These are phyloP conservation scores for Physocephala rufipes DNA, from an alignment of 2,888 invertebrate species.

Conservation along the genomic window DNA sequence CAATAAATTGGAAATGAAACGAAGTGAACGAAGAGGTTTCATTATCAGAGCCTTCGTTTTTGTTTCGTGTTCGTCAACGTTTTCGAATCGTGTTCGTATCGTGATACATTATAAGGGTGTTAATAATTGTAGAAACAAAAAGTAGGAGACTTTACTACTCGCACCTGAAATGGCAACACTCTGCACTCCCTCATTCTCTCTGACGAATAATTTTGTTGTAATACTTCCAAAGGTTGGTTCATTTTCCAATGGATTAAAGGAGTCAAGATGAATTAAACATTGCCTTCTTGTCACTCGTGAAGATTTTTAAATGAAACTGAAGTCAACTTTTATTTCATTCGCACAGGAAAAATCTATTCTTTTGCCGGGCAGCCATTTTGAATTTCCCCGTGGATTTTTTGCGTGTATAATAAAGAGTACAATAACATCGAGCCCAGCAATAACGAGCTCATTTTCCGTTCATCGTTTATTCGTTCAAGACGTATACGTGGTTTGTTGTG, in stretches of 20 bases:
- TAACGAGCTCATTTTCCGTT: slow-evolving; percentile 25
- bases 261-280: not conserved
- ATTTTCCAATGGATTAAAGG: not conserved
- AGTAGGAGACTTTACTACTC: no score
- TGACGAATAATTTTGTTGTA: not conserved
- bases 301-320: not conserved
- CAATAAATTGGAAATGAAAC: no score
- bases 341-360: slow-evolving; percentile 24
- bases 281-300: not conserved
- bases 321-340: not conserved
- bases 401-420: slow-evolving; percentile 10
- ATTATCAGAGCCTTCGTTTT: no score
- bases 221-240: slow-evolving; percentile 6
- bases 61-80: no score
- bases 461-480: slow-evolving; percentile 21
- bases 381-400: slow-evolving; percentile 21
- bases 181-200: not conserved
- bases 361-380: slow-evolving; percentile 26
- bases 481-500: slow-evolving; percentile 16
- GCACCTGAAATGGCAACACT: no score
- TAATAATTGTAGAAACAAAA: no score
- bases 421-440: not conserved
- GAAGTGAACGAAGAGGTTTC: no score
- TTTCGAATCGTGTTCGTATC: no score
- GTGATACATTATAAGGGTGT: no score